These are phyloP conservation scores for Trididemnum nubilum DNA, from an alignment of 23 tunicate species.

Conservation along the genomic window DNA sequence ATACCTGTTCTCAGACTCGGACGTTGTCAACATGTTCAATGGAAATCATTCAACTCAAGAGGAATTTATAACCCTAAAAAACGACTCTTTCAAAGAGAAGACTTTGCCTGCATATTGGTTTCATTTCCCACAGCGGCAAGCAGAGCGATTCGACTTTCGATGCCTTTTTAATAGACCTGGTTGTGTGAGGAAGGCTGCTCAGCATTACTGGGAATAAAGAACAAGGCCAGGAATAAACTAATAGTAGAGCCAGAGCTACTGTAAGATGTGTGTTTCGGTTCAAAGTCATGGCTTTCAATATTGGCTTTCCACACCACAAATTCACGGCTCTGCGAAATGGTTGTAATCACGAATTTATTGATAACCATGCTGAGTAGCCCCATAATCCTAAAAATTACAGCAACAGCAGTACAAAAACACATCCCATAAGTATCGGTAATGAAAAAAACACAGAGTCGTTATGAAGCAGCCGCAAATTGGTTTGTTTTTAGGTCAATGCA, in stretches of 20 bases:
- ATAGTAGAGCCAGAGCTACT: conserved; percentile 47
- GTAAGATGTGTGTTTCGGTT: conserved; percentile 29
- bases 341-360: no score
- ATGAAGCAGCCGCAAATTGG: no score
- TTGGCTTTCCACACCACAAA: no score
- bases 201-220: conserved; percentile 45
- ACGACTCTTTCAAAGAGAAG: conserved; percentile 42
- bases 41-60: conserved; percentile 25
- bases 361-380: no score
- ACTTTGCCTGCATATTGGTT: conserved; percentile 32
- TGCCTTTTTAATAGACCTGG: conserved; percentile 41
- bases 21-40: conserved; percentile 36
- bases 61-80: conserved; percentile 37
- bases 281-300: no score
- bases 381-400: no score
- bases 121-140: conserved; percentile 33
- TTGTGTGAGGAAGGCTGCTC: conserved; percentile 38
- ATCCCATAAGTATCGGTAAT: no score
- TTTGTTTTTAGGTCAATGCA: no score
- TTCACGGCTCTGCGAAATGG: no score
- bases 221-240: conserved; percentile 43
- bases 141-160: conserved; percentile 37
- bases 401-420: no score
- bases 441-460: no score
- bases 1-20: conserved; percentile 20